phyloP scores from a whole-genome alignment of 2,888 invertebrate species.

The Acrobasis repandana region DNA sequence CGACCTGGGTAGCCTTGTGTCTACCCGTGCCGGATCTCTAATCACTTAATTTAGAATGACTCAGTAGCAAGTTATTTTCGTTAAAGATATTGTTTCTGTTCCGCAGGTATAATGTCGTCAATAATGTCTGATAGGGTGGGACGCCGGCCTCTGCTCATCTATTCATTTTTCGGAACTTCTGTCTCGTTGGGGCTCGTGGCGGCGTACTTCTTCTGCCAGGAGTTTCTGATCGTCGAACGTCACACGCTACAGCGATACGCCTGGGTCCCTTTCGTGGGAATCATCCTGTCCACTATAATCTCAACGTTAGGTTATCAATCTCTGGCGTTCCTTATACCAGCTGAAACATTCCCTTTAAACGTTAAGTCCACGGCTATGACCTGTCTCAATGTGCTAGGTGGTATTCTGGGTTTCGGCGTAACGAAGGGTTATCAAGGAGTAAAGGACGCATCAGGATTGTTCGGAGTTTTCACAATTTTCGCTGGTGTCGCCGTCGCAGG shows the following conservation, averaged over 20 bases:
- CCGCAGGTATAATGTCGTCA: slow-evolving; percentile 64
- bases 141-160: slow-evolving; percentile 72
- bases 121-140: slow-evolving; percentile 65
- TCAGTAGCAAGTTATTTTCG: no score
- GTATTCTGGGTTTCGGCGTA: slow-evolving; percentile 72
- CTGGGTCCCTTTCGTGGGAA: slow-evolving; percentile 65
- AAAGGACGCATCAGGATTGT: slow-evolving; percentile 69
- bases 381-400: slow-evolving; percentile 69
- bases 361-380: slow-evolving; percentile 81
- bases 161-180: slow-evolving; percentile 60
- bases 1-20: no score
- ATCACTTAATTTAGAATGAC: no score
- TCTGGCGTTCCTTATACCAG: slow-evolving; percentile 74
- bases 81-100: slow-evolving; percentile 35
- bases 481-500: slow-evolving; percentile 70
- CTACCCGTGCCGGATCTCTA: no score
- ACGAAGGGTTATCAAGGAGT: slow-evolving; percentile 78
- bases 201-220: slow-evolving; percentile 65
- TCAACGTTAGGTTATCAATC: slow-evolving; percentile 74
- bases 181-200: slow-evolving; percentile 50
- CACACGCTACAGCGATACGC: slow-evolving; percentile 48
- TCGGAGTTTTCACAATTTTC: slow-evolving; percentile 78
- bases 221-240: slow-evolving; percentile 46
- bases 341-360: slow-evolving; percentile 83
- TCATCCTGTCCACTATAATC: slow-evolving; percentile 56